A percentile compares a stretch with the other conserved stretches of the same genome.
These are phyloP conservation scores for Craterocephalus amniculus DNA, from an alignment of 2,797 vertebrate genomes.

Conservation along the genomic window DNA sequence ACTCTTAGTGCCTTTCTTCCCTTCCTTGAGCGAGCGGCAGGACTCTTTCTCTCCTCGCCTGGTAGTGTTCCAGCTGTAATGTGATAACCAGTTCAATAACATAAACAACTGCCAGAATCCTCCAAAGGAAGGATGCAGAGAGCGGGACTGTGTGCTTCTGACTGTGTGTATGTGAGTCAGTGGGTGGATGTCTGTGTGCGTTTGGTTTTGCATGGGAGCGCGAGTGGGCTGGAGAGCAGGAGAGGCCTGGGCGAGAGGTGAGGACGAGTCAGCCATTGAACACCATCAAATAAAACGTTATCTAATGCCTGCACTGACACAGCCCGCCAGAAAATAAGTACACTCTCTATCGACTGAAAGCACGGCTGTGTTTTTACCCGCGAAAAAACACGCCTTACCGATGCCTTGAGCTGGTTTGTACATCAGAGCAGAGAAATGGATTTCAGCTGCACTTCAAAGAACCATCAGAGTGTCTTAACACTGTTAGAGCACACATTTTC, in stretches of 20 bases:
- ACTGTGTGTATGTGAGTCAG: conserved; percentile 39
- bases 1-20: conserved; percentile 28
- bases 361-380: conserved; percentile 55
- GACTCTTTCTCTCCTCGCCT: conserved; percentile 51
- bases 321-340: conserved; percentile 64
- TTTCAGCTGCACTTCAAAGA: conserved; percentile 53
- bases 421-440: conserved; percentile 48
- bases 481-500: conserved; percentile 25
- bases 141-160: conserved; percentile 42
- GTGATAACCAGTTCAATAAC: conserved; percentile 80
- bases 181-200: conserved; percentile 52
- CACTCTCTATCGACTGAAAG: conserved; percentile 61
- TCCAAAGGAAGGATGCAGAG: conserved; percentile 70
- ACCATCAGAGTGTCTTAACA: conserved; percentile 28
- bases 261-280: conserved; percentile 79
- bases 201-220: conserved; percentile 66
- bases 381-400: conserved; percentile 45
- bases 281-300: conserved; percentile 81
- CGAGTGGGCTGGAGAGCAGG: conserved; percentile 77
- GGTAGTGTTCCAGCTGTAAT: conserved; percentile 76
- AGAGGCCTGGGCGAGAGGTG: conserved; percentile 80
- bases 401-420: conserved; percentile 39
- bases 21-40: conserved; percentile 51
- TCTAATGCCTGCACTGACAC: conserved; percentile 74
- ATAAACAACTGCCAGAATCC: conserved; percentile 80